These are phyloP conservation scores for Muscicapa adusta DNA, from an alignment of 2,113 vertebrate genomes.

Conservation along the genomic window DNA sequence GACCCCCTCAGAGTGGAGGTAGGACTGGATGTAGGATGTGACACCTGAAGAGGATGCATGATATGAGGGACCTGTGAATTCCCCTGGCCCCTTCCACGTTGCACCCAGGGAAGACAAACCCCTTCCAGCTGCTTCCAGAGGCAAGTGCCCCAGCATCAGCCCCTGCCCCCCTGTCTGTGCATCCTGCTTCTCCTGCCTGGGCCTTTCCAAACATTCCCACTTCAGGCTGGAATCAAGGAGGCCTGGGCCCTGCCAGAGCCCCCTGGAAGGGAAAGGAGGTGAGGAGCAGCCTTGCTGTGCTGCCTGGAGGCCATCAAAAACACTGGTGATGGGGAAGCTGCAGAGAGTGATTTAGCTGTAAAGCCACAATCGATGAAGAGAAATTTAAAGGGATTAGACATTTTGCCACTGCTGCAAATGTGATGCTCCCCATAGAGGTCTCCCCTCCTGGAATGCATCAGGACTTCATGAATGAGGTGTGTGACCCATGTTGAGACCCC, in stretches of 20 bases:
- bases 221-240: neutral
- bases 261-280: fast-evolving
- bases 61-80: neutral
- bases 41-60: neutral
- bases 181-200: fast-evolving
- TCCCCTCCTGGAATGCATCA: neutral
- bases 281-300: neutral
- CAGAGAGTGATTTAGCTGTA: constrained; percentile 16
- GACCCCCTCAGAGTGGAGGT: neutral
- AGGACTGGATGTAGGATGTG: neutral
- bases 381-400: constrained; percentile 59
- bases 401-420: neutral
- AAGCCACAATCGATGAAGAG: constrained; percentile 49
- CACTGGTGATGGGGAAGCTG: neutral
- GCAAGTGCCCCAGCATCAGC: fast-evolving
- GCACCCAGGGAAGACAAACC: neutral
- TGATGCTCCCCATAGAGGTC: neutral
- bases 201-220: neutral
- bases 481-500: neutral
- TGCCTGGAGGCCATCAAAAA: neutral
- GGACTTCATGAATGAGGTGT: fast-evolving
- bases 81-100: neutral
- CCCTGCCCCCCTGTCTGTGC: neutral
- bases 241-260: neutral
- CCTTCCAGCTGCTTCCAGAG: neutral